Percentiles rank a stretch among this genome's conserved stretches.
Evolutionary conservation across 2,113 vertebrate species (phyloP).

Genomic region (Bucco capensis): DNA sequence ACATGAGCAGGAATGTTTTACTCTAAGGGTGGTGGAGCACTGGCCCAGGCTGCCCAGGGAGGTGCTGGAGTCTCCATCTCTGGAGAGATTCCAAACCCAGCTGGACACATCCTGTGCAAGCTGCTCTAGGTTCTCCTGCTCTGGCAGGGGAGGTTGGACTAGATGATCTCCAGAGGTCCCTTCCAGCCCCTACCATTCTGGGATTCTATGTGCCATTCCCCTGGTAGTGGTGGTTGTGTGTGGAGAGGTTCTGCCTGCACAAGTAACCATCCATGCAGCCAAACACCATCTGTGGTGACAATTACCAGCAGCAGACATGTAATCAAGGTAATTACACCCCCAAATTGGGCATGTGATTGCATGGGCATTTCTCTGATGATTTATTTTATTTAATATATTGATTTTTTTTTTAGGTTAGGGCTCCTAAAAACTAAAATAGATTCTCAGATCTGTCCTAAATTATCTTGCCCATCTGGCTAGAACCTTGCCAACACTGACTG

Average conservation of each 20-base stretch:
- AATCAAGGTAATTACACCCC: background rate
- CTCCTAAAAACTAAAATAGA: background rate
- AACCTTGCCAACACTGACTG: background rate
- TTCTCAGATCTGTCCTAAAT: background rate
- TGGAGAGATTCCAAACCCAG: no score
- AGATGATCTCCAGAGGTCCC: no score
- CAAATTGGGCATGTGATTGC: conserved; percentile 54
- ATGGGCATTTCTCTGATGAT: background rate
- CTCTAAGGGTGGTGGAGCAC: no score
- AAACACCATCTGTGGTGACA: background rate
- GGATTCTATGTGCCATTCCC: background rate
- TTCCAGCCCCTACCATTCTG: no score
- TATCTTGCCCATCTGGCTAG: background rate
- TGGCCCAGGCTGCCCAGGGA: no score
- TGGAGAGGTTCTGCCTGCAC: background rate
- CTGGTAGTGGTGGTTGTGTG: fast-evolving
- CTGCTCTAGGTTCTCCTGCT: no score
- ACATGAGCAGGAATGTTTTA: no score
- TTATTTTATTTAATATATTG: background rate
- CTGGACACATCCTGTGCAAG: no score
- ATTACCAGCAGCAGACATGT: background rate
- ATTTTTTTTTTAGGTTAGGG: background rate
- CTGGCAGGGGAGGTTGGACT: no score
- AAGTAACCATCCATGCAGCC: background rate
- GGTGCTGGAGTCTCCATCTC: no score